A percentile compares a stretch with the other conserved stretches of the same genome.
Conservation (phyloP, 2,113 vertebrate genomes). For the Reinhardtius hippoglossoides region DNA sequence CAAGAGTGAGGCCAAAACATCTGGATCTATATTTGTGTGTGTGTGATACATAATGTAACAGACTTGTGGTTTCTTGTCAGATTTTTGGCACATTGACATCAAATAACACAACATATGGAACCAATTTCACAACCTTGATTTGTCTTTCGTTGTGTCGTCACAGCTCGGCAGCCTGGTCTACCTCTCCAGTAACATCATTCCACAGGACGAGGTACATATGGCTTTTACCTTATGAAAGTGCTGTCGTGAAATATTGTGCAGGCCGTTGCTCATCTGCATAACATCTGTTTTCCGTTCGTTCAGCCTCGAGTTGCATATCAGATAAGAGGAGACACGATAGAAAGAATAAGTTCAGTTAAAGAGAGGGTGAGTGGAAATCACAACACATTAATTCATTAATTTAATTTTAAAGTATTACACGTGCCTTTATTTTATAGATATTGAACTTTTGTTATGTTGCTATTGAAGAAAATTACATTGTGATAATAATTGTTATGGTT, state of each 20-base stretch:
- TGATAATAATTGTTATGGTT: too few relatives aligned
- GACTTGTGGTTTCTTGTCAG: too few relatives aligned
- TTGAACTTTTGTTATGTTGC: too few relatives aligned
- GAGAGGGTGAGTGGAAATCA: conserved; percentile 54
- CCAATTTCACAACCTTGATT: not conserved
- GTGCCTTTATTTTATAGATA: too few relatives aligned
- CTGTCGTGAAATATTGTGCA: not conserved
- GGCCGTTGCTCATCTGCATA: not conserved
- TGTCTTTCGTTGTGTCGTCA: conserved; percentile 48
- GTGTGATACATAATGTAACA: too few relatives aligned
- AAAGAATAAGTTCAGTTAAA: conserved; percentile 53
- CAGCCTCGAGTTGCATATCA: conserved; percentile 70
- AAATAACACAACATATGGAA: not conserved
- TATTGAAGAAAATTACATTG: too few relatives aligned
- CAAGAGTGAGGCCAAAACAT: too few relatives aligned
- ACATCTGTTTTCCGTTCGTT: not conserved
- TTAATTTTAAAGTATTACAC: too few relatives aligned
- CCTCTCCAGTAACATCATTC: conserved; percentile 83
- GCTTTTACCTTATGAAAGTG: not conserved
- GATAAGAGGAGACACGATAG: conserved; percentile 52
- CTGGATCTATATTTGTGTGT: too few relatives aligned
- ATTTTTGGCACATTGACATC: too few relatives aligned
- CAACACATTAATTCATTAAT: too few relatives aligned
- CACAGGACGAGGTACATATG: conserved; percentile 74
- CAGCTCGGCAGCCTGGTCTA: conserved; percentile 92